Base-by-base conservation (phyloP, 2,888 invertebrate species). In the Eilema sororculum region DNA sequence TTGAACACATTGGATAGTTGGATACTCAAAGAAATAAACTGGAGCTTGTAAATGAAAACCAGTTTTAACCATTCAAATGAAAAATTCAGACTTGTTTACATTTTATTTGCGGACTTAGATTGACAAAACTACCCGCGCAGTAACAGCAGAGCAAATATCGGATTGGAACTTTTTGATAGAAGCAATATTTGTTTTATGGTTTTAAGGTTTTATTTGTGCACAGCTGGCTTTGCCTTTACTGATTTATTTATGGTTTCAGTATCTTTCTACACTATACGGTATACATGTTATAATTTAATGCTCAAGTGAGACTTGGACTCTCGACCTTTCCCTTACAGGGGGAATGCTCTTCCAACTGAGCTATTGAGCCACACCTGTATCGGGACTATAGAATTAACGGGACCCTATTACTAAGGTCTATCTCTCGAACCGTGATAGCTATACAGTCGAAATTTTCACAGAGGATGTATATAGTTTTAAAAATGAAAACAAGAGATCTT, bases 71-170 rank as follows among this genome's bases (percentile, higher is more conserved):
- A 30, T 60, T 60, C 60, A 60, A 60, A 33, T 60, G 60, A 20
- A 60, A 59, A 28, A 60, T 60, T 30, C 30, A n/a, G 20, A 20
- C 33, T 57, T 59, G 70, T 76, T 74, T 71, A 41, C 68, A 74
- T 77, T 73, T 73, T 67, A 74, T 68, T 65, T 65, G 56, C n/a
- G 28, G 30, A 30, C 52, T n/a, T 56, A 56, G 65, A 56, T 65
- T 30, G 65, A 65, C 65, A 65, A 65, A 41, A 24, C 63, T 46
- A 41, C 16, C 62, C 8, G 25, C 30, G 33, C 65, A 52, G 56
- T 56, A 33, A 28, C 60, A 60, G 65, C 56, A 25, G n/a, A 30
- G 25, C 30, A 65, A 56, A 65, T 30, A 65, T 28, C 13, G 56
- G 28, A 22, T 56, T 4, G n/a, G 12, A 28, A 16, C 56, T 56